Evolutionary conservation across 2,888 invertebrate species (phyloP).

Genomic region (Thereva unica): DNA sequence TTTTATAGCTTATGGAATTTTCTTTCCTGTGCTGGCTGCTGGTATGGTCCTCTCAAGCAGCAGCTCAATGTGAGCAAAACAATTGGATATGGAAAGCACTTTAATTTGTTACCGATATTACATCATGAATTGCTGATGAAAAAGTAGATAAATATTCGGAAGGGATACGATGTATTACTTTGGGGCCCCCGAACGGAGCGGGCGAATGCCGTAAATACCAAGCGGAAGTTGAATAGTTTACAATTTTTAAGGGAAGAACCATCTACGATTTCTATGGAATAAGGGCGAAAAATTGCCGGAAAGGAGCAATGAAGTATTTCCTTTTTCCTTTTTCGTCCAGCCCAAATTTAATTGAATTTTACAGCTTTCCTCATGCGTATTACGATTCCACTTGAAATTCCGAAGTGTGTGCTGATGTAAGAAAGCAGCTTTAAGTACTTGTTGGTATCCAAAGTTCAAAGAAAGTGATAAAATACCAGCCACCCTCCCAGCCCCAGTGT

Average conservation of each 20-base stretch:
- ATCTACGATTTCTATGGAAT: too few relatives aligned
- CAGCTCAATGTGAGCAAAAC: neutral
- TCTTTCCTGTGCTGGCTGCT: neutral
- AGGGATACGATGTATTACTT: too few relatives aligned
- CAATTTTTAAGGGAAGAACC: too few relatives aligned
- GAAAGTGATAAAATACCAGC: conserved; percentile 34
- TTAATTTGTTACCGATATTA: conserved; percentile 10
- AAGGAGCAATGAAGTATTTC: too few relatives aligned
- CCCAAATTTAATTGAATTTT: conserved; percentile 7
- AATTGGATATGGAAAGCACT: conserved; percentile 18
- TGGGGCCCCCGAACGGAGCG: too few relatives aligned
- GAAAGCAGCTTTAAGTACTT: conserved; percentile 23
- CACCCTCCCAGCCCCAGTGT: conserved; percentile 7
- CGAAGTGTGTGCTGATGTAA: conserved; percentile 1
- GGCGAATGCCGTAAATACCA: too few relatives aligned
- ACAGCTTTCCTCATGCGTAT: conserved; percentile 15
- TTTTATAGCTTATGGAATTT: conserved; percentile 40
- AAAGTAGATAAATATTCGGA: too few relatives aligned
- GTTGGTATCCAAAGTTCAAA: conserved; percentile 32
- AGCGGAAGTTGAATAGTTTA: too few relatives aligned
- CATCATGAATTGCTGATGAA: too few relatives aligned
- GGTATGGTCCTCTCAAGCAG: too few relatives aligned
- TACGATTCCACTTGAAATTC: conserved; percentile 20
- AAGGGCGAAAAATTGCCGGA: too few relatives aligned
- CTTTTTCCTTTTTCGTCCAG: conserved; percentile 19